A percentile compares a stretch with the other conserved stretches of the same genome.
Conservation (phyloP, 2,888 invertebrate species). For the Stramonita haemastoma region DNA sequence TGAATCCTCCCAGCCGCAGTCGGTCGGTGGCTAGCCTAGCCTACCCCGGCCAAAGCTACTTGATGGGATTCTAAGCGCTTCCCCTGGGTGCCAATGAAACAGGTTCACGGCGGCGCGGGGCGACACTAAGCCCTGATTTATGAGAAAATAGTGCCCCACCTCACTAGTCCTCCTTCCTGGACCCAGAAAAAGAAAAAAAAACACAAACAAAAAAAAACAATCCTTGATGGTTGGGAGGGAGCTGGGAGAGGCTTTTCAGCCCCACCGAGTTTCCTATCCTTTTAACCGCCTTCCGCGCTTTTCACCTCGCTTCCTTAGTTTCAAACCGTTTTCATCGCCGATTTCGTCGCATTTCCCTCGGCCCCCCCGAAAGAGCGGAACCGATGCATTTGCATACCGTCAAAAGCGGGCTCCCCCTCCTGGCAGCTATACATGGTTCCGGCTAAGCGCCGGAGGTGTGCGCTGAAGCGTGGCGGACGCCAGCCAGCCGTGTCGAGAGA, state of each 20-base stretch:
- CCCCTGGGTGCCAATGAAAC: constrained; percentile 38
- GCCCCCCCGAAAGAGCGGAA: constrained; percentile 20
- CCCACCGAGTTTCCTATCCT: not conserved
- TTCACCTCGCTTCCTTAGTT: constrained; percentile 34
- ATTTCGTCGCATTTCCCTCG: constrained; percentile 34
- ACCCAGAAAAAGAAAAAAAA: not conserved
- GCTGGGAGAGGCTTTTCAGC: not conserved
- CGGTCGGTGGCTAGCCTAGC: not conserved
- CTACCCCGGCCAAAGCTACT: constrained; percentile 5
- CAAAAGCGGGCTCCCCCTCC: not conserved
- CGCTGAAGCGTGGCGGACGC: constrained; percentile 27
- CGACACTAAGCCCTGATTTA: constrained; percentile 38
- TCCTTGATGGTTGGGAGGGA: not conserved
- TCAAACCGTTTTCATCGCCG: constrained; percentile 36
- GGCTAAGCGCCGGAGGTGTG: constrained; percentile 17
- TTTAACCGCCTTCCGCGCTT: constrained; percentile 28
- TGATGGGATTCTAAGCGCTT: constrained; percentile 39
- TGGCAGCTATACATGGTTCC: constrained; percentile 24
- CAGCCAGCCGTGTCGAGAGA: constrained; percentile 23
- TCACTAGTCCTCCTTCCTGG: constrained; percentile 6
- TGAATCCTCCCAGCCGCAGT: constrained; percentile 10
- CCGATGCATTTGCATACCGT: constrained; percentile 38
- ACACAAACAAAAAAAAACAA: no score
- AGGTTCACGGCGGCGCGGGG: constrained; percentile 26
- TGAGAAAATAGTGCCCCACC: constrained; percentile 25